phyloP scores from a whole-genome alignment of 53 echinoderm and acorn worm species.

The Arbacia lixula region DNA sequence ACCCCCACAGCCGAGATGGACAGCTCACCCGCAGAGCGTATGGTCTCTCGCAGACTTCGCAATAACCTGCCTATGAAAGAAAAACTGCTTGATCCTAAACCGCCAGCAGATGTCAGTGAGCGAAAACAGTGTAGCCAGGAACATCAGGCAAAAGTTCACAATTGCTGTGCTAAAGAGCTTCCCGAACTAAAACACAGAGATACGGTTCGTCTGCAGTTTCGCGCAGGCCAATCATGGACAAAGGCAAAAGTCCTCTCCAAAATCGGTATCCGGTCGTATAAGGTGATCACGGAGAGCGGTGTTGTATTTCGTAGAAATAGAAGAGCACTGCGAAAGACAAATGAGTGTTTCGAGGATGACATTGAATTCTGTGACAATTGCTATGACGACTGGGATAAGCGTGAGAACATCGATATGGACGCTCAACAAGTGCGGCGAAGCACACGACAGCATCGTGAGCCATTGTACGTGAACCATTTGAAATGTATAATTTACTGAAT shows the following conservation, averaged over 20 bases:
- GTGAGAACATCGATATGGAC: no score
- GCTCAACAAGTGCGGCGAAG: no score
- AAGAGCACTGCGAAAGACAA: constrained; percentile 3
- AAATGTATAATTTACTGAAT: no score
- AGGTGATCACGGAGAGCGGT: constrained; percentile 57
- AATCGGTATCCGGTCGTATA: constrained; percentile 59
- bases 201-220: constrained; percentile 5
- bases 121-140: constrained; percentile 23
- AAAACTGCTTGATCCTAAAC: constrained; percentile 51
- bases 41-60: constrained; percentile 33
- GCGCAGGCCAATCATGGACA: neutral
- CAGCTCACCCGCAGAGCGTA: constrained; percentile 74
- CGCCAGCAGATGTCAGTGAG: constrained; percentile 27
- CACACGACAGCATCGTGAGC: constrained; percentile 17
- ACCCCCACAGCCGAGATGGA: constrained; percentile 33
- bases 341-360: constrained; percentile 11
- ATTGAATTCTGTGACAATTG: no score
- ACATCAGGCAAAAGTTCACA: constrained; percentile 49
- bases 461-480: constrained; percentile 12
- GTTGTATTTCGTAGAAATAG: constrained; percentile 57
- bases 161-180: constrained; percentile 51
- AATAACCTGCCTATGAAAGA: constrained; percentile 40
- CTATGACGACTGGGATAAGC: no score
- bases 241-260: constrained; percentile 38
- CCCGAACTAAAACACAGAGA: constrained; percentile 8